Conservation (phyloP, 2,797 vertebrate genomes). For the Karalla daura region DNA sequence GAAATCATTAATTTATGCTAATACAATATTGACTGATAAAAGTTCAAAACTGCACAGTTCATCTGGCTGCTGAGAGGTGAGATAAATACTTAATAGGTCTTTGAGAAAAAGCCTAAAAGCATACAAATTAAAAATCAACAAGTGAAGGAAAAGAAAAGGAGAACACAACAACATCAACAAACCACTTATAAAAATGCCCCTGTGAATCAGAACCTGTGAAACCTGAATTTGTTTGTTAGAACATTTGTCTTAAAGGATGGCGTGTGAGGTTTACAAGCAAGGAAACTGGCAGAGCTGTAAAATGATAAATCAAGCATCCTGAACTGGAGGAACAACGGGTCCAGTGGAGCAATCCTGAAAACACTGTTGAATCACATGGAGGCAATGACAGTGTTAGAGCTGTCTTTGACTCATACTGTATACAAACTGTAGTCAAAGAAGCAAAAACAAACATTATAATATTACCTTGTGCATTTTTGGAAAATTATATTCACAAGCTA, state of each 20-base stretch:
- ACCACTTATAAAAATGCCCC: background rate
- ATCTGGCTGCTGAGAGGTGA: background rate
- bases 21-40: background rate
- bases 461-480: background rate
- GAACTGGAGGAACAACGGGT: background rate
- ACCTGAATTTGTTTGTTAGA: background rate
- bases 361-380: background rate
- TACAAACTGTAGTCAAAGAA: background rate
- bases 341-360: background rate
- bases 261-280: background rate
- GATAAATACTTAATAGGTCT: background rate
- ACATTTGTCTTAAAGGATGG: background rate
- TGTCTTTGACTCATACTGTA: no score
- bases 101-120: background rate
- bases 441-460: background rate
- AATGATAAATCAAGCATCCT: background rate
- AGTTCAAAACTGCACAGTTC: background rate
- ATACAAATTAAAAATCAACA: background rate
- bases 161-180: background rate
- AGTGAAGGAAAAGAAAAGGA: background rate
- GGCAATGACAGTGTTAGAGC: background rate
- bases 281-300: constrained; percentile 1
- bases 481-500: background rate
- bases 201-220: background rate
- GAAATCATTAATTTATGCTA: background rate